Evolutionary conservation across 2,888 invertebrate species (phyloP).

Genomic region (Smittia sp.): DNA sequence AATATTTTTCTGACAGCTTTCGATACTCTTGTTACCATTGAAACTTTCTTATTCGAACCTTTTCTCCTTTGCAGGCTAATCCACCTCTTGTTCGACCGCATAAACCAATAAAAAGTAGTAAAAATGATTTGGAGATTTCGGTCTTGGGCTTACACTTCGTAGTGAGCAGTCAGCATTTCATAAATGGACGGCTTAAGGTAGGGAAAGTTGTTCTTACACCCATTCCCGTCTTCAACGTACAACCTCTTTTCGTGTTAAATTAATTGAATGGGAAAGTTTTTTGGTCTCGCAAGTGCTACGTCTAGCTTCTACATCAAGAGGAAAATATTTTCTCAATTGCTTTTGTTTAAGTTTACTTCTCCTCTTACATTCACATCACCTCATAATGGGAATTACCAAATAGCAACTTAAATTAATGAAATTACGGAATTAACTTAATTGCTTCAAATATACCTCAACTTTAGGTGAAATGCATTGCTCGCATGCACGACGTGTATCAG

Average conservation of each 20-base stretch:
- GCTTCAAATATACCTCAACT: background rate
- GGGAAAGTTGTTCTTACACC: background rate
- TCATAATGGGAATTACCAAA: background rate
- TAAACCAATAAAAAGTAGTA: slow-evolving; percentile 48
- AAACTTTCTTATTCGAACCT: background rate
- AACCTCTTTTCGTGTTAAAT: slow-evolving; percentile 24
- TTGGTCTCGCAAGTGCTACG: background rate
- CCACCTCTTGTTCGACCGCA: slow-evolving; percentile 50
- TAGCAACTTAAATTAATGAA: slow-evolving; percentile 35
- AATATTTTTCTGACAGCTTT: too few species aligned
- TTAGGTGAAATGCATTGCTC: slow-evolving; percentile 65
- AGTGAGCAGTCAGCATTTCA: slow-evolving; percentile 56
- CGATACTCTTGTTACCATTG: too few species aligned
- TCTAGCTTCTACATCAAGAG: background rate
- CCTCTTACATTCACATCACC: background rate
- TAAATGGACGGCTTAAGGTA: slow-evolving; percentile 57
- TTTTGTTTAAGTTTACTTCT: background rate
- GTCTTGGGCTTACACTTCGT: slow-evolving; percentile 57
- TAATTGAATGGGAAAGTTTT: slow-evolving; percentile 39
- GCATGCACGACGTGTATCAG: slow-evolving; percentile 65
- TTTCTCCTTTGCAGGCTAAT: slow-evolving; percentile 47
- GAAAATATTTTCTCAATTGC: background rate
- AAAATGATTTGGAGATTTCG: slow-evolving; percentile 54
- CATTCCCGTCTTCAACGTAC: background rate
- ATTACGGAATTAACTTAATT: slow-evolving; percentile 34